Evolutionary conservation across 2,113 vertebrate genomes (phyloP).

Genomic region (Hippocampus comes): DNA sequence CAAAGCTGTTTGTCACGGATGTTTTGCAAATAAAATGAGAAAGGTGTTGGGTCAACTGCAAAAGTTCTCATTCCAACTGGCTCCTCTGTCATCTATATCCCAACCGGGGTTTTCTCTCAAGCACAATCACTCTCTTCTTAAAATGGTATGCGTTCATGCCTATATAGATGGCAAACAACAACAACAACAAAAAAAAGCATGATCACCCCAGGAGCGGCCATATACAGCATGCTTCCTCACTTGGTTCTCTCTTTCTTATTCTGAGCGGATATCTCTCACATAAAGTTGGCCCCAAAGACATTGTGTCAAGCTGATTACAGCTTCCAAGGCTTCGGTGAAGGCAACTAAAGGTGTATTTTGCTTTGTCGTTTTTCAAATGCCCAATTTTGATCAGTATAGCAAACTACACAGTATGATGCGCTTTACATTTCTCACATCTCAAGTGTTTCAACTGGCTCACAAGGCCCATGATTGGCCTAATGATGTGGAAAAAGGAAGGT

Average conservation of each 20-base stretch:
- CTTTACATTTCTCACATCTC: slow-evolving; percentile 45
- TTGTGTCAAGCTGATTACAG: slow-evolving; percentile 53
- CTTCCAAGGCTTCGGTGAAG: slow-evolving; percentile 46
- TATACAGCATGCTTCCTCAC: slow-evolving; percentile 14
- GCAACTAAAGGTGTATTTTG: not conserved
- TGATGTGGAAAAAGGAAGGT: slow-evolving; percentile 60
- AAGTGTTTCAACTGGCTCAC: slow-evolving; percentile 56
- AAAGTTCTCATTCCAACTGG: slow-evolving; percentile 60
- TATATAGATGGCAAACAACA: slow-evolving; percentile 10
- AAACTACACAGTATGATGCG: slow-evolving; percentile 17
- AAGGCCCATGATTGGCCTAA: slow-evolving; percentile 64
- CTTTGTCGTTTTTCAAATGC: slow-evolving; percentile 3
- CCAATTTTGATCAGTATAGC: slow-evolving; percentile 25
- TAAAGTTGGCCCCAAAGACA: slow-evolving; percentile 51
- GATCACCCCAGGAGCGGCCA: slow-evolving; percentile 4
- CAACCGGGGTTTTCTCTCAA: slow-evolving; percentile 13
- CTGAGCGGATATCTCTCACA: slow-evolving; percentile 49
- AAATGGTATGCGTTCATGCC: slow-evolving; percentile 5
- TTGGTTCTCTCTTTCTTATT: slow-evolving; percentile 20
- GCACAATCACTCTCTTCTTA: slow-evolving; percentile 32
- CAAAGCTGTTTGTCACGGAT: slow-evolving; percentile 72
- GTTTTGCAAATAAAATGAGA: slow-evolving; percentile 78
- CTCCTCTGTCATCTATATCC: slow-evolving; percentile 36
- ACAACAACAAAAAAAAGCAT: not conserved
- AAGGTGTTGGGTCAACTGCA: slow-evolving; percentile 66